A percentile compares a stretch with the other conserved stretches of the same genome.
phyloP scores from a whole-genome alignment of 2,888 invertebrate genomes.

The Harmothoe impar region DNA sequence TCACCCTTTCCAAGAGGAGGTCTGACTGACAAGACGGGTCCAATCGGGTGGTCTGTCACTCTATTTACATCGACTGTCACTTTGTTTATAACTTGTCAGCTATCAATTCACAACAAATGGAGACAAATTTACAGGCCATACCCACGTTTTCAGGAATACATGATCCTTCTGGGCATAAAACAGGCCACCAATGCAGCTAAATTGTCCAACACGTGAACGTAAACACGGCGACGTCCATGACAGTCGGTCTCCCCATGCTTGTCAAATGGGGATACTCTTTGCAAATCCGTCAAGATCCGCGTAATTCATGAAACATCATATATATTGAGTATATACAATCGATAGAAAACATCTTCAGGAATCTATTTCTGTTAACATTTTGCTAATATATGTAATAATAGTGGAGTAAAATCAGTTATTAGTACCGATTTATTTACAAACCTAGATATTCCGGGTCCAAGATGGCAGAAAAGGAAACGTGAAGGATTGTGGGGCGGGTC shows the following conservation, averaged over 20 bases:
- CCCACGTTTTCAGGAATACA: no score
- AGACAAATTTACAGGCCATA: no score
- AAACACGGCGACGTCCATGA: slow-evolving; percentile 23
- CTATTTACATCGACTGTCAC: no score
- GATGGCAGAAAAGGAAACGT: slow-evolving; percentile 62
- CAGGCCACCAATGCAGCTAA: neutral
- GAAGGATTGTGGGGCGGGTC: slow-evolving; percentile 40
- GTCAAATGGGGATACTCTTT: neutral
- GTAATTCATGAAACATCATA: neutral
- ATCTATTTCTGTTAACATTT: neutral
- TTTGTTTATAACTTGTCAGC: no score
- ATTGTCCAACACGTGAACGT: slow-evolving; percentile 7
- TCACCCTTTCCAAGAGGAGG: no score
- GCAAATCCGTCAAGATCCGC: neutral
- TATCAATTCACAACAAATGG: no score
- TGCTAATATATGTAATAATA: neutral
- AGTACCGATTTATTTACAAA: neutral
- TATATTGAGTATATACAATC: neutral
- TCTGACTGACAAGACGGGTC: no score
- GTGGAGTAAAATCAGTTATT: neutral
- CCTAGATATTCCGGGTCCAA: slow-evolving; percentile 32
- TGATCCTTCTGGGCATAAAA: no score
- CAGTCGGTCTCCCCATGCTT: neutral
- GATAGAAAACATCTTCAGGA: neutral
- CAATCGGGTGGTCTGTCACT: no score